phyloP scores from a whole-genome alignment of 2,888 invertebrate species.

The Agapetus fuscipes region DNA sequence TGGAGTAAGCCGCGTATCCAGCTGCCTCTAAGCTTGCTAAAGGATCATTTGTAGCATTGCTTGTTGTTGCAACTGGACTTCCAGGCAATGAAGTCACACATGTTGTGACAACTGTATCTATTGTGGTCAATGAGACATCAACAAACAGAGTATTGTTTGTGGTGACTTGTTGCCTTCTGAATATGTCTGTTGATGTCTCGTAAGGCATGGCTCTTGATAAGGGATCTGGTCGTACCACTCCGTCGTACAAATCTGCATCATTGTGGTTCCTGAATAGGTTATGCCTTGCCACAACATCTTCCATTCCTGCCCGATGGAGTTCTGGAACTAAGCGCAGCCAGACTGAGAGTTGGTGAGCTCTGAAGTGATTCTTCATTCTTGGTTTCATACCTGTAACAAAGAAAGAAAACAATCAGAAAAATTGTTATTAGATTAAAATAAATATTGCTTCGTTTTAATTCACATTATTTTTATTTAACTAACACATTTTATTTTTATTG shows the following conservation, averaged over 20 bases:
- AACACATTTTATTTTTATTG: too few species aligned
- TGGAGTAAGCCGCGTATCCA: conserved; percentile 66
- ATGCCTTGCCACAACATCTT: conserved; percentile 76
- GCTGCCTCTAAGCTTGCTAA: conserved; percentile 72
- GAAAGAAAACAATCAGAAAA: conserved; percentile 20
- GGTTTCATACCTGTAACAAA: conserved; percentile 74
- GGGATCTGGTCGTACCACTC: conserved; percentile 79
- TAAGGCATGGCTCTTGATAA: conserved; percentile 50
- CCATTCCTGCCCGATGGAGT: conserved; percentile 79
- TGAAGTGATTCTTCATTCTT: conserved; percentile 84
- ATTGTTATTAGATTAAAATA: not conserved
- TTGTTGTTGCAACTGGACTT: conserved; percentile 36
- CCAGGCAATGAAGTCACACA: conserved; percentile 55
- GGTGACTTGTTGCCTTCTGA: conserved; percentile 39
- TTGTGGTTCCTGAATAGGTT: conserved; percentile 85
- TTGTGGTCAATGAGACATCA: conserved; percentile 57
- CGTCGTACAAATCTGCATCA: conserved; percentile 82
- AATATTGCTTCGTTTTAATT: not conserved
- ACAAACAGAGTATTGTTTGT: conserved; percentile 41
- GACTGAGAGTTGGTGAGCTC: conserved; percentile 89
- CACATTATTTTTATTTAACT: too few species aligned
- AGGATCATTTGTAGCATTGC: conserved; percentile 58
- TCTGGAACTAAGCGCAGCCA: conserved; percentile 93
- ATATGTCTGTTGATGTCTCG: conserved; percentile 49
- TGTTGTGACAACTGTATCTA: conserved; percentile 60